Evolutionary conservation across 1,140 invertebrate genomes (phyloP).

Genomic region (Tribolium madens): DNA sequence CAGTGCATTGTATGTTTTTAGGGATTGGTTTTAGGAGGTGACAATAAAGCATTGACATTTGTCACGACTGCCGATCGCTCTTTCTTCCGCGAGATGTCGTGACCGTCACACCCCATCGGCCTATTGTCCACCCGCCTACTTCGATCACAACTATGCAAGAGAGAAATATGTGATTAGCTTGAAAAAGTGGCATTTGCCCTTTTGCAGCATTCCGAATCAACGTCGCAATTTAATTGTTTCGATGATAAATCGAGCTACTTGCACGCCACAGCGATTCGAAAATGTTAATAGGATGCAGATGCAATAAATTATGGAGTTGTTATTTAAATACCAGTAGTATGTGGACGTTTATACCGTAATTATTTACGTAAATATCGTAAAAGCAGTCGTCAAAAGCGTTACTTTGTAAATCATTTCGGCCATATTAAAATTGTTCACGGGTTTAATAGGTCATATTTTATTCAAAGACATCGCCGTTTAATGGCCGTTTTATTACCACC

Average conservation of each 20-base stretch:
- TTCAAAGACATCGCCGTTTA: conserved; percentile 29
- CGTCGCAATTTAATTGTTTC: conserved; percentile 27
- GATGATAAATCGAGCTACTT: conserved; percentile 35
- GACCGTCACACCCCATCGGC: conserved; percentile 46
- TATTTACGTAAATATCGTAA: conserved; percentile 43
- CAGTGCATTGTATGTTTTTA: not conserved
- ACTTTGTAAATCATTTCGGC: conserved; percentile 37
- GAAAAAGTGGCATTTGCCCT: not conserved
- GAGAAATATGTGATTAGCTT: not conserved
- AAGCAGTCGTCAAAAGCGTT: conserved; percentile 35
- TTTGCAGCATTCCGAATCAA: not conserved
- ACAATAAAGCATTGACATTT: conserved; percentile 49
- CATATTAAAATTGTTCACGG: conserved; percentile 33
- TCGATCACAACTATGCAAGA: conserved; percentile 31
- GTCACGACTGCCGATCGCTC: conserved; percentile 29
- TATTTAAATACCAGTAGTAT: conserved; percentile 46
- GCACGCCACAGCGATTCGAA: not conserved
- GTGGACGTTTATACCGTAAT: conserved; percentile 36
- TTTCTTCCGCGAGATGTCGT: conserved; percentile 45
- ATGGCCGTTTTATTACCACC: conserved; percentile 29
- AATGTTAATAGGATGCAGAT: conserved; percentile 40
- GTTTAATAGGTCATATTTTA: conserved; percentile 33
- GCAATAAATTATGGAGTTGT: conserved; percentile 35
- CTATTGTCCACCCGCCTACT: conserved; percentile 46
- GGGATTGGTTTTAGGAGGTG: conserved; percentile 29